Conservation (phyloP, 2,113 vertebrate genomes). For the Microcebus griseorufus region DNA sequence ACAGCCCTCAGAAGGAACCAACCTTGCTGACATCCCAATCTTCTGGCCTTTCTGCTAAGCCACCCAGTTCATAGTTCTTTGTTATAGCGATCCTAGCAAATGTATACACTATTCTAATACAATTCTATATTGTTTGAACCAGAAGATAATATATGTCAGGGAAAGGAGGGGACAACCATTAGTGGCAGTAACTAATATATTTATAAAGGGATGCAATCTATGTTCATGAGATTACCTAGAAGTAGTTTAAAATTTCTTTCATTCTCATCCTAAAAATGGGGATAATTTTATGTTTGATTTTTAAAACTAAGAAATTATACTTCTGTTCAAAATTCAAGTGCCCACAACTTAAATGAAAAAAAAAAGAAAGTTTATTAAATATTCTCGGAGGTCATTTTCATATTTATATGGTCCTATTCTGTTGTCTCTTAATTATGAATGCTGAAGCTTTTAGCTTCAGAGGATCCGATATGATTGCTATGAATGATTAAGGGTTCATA, state of each 20-base stretch:
- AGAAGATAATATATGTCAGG: background rate
- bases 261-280: background rate
- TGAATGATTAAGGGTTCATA: slow-evolving; percentile 84
- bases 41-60: background rate
- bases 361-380: slow-evolving; percentile 55
- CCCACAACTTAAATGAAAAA: background rate
- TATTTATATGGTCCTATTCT: slow-evolving; percentile 68
- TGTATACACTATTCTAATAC: background rate
- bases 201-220: background rate
- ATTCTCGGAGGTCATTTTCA: slow-evolving; percentile 64
- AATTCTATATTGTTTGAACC: background rate
- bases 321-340: background rate
- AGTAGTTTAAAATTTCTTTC: background rate
- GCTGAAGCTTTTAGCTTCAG: slow-evolving; percentile 80
- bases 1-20: background rate
- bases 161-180: accelerated
- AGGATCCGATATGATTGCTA: slow-evolving; percentile 77
- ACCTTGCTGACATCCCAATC: background rate
- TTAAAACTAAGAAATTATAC: background rate
- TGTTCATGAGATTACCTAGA: background rate
- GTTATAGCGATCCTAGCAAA: background rate
- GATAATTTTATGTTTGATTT: background rate
- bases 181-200: background rate
- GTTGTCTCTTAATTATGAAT: slow-evolving; percentile 83
- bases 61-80: background rate